These are phyloP conservation scores for Dermatemys mawii DNA, from an alignment of 2,113 vertebrate species.

Conservation along the genomic window DNA sequence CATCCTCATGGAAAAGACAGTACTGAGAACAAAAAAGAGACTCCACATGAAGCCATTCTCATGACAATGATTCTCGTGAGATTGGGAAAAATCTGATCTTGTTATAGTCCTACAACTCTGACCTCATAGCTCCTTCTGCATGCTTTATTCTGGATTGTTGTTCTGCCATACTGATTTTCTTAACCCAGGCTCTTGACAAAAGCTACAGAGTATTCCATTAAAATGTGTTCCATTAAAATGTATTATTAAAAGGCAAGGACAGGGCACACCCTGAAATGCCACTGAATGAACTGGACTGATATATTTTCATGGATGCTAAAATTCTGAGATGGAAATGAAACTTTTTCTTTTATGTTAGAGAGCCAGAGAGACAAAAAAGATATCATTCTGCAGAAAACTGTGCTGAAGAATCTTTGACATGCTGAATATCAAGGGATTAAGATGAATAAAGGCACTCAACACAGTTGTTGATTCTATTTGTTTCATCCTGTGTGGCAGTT, in stretches of 20 bases:
- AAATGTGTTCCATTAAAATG: slow-evolving; percentile 37
- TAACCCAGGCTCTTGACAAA: slow-evolving; percentile 53
- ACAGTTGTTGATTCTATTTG: slow-evolving; percentile 26
- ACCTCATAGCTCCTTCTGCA: slow-evolving; percentile 52
- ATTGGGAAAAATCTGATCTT: slow-evolving; percentile 61
- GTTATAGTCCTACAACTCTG: slow-evolving; percentile 57
- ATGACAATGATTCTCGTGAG: slow-evolving; percentile 36
- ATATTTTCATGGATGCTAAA: slow-evolving; percentile 52
- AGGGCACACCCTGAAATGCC: slow-evolving; percentile 29
- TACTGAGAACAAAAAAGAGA: slow-evolving; percentile 26
- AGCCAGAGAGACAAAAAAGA: slow-evolving; percentile 2
- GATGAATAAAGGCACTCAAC: slow-evolving; percentile 19
- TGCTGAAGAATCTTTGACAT: slow-evolving; percentile 40
- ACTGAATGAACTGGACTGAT: slow-evolving; percentile 21
- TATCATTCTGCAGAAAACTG: neutral
- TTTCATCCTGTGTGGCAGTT: slow-evolving; percentile 55
- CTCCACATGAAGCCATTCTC: slow-evolving; percentile 8
- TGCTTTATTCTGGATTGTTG: slow-evolving; percentile 36
- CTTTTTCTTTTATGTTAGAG: slow-evolving; percentile 37
- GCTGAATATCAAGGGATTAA: slow-evolving; percentile 18
- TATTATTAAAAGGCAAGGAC: slow-evolving; percentile 57
- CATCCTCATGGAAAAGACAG: slow-evolving; percentile 55
- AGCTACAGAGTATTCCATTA: slow-evolving; percentile 43
- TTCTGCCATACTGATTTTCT: slow-evolving; percentile 55
- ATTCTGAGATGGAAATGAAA: slow-evolving; percentile 20